Conservation (phyloP, 2,888 invertebrate species). For the Lacanobia wlatinum region DNA sequence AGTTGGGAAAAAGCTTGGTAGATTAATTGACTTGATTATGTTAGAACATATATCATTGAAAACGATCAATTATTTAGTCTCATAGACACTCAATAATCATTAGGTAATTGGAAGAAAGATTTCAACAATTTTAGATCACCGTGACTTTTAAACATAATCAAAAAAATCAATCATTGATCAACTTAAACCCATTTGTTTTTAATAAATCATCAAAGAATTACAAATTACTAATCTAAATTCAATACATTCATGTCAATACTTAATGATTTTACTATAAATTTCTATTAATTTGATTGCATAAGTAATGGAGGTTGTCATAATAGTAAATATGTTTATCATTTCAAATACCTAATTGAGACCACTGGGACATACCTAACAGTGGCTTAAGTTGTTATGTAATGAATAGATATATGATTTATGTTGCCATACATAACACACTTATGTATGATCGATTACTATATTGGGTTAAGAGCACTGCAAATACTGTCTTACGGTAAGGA, state of each 20-base stretch:
- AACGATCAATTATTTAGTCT: background rate
- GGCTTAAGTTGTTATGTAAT: slow-evolving; percentile 23
- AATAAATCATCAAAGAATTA: slow-evolving; percentile 36
- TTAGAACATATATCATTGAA: too few relatives aligned
- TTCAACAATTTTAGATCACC: background rate
- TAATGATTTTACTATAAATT: slow-evolving; percentile 49
- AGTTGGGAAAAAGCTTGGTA: too few relatives aligned
- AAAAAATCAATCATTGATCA: slow-evolving; percentile 4
- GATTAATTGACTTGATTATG: too few relatives aligned
- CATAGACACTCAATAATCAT: background rate
- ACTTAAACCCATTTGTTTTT: background rate
- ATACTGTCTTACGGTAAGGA: background rate
- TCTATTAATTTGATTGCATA: slow-evolving; percentile 52
- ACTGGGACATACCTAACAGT: slow-evolving; percentile 42
- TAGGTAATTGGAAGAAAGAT: background rate
- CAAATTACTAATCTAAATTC: slow-evolving; percentile 33
- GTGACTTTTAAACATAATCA: background rate
- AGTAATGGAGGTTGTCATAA: slow-evolving; percentile 30
- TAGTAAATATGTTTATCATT: slow-evolving; percentile 45
- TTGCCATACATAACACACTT: slow-evolving; percentile 25
- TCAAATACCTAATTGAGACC: slow-evolving; percentile 53
- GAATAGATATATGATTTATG: slow-evolving; percentile 27
- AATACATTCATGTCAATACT: slow-evolving; percentile 45
- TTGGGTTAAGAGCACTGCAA: background rate
- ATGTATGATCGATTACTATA: slow-evolving; percentile 39